Base-by-base conservation (phyloP, 2,113 vertebrate species). In the Prionailurus viverrinus region DNA sequence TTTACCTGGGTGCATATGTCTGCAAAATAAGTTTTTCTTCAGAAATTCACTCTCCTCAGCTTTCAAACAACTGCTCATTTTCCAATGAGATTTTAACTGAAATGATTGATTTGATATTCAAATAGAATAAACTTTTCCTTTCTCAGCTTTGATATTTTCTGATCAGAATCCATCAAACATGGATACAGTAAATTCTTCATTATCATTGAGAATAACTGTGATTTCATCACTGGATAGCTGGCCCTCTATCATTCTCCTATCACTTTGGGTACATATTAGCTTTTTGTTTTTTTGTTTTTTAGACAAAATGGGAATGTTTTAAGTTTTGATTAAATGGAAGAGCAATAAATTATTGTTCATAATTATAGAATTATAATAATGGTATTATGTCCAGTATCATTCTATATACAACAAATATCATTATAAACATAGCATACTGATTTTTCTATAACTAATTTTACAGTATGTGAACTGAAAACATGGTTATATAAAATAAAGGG, bases 81-180 rank as follows among this genome's bases (percentile, higher is more conserved):
- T 84, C 41, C 21, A 41, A 14, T 74, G 80, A 84, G 5, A 78
- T 91, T 95, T 97, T 93, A 39, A 80, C 33, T 96, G 39, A 53
- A 68, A 48, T 48, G 5, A 79, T 4, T 74, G 3, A 39, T 41
- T 88, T 88, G 45, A 16, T 86, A 91, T 41, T 95, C 41, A 94
- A 84, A 63, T 73, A 73, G 12, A 94, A 27, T 45, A 58, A 65
- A 89, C 11, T 29, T 69, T 33, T 63, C 14, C 8, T 86, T 92
- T 74, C 25, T 96, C 13, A 55, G 31, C 12, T 79, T 92, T 84
- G 15, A 18, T 93, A 58, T 96, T 95, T 97, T 95, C 78, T 90
- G 8, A 74, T 51, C 36, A 95, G 31, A 94, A 23, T n/a, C 33
- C 11, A 65, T 45, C 4, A 89, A 86, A 88, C 48, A 89, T 69